phyloP scores from a whole-genome alignment of 2,797 vertebrate species.

The Carduelis carduelis region DNA sequence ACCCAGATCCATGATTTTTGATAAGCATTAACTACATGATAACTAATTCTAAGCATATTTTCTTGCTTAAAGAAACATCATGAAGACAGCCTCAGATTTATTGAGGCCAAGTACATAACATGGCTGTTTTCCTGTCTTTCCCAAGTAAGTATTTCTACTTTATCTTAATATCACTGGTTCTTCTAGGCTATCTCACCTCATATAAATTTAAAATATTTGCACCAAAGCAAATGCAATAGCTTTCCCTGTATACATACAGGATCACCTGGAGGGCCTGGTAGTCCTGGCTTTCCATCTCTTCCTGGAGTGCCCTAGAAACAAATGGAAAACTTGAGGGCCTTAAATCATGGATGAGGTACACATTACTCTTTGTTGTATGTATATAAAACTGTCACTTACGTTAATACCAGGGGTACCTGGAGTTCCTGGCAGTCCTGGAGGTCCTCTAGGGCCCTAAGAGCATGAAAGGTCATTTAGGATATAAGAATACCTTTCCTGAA shows the following conservation, averaged over 20 bases:
- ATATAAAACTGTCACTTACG: conserved; percentile 58
- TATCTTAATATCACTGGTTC: not conserved
- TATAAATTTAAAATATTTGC: not conserved
- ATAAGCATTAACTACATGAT: not conserved
- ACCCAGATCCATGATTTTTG: not conserved
- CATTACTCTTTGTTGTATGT: not conserved
- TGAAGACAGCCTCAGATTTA: not conserved
- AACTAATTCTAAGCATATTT: not conserved
- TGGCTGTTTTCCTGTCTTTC: not conserved
- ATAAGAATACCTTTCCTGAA: not conserved
- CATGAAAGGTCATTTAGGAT: not conserved
- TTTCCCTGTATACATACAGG: conserved; percentile 80
- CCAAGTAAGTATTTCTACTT: not conserved
- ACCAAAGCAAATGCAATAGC: not conserved
- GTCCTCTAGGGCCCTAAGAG: conserved; percentile 85
- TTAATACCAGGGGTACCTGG: conserved; percentile 79
- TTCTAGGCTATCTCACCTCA: not conserved
- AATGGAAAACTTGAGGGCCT: not conserved
- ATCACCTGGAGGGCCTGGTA: conserved; percentile 92
- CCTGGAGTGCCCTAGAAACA: conserved; percentile 88
- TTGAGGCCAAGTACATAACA: not conserved
- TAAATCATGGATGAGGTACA: not conserved
- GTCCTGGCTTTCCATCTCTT: conserved; percentile 87
- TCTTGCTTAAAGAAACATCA: not conserved
- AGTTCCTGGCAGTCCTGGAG: conserved; percentile 84